These are phyloP conservation scores for Dendrocincla tyrannina DNA, from an alignment of 2,797 vertebrate species.

Conservation along the genomic window DNA sequence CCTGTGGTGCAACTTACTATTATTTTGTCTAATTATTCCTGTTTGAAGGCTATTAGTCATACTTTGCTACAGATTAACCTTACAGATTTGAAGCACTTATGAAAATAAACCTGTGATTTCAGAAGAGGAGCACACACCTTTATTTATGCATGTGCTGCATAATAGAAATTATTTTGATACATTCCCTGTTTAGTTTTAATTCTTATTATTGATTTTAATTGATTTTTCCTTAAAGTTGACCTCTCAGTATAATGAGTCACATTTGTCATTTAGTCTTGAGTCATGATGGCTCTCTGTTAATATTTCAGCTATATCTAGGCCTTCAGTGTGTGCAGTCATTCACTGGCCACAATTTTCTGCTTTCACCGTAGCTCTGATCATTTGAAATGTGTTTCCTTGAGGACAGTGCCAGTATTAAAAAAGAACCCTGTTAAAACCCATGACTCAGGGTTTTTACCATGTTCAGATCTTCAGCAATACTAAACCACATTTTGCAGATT, in stretches of 20 bases:
- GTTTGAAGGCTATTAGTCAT: not conserved
- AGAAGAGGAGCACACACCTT: not conserved
- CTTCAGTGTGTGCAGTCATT: not conserved
- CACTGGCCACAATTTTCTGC: not conserved
- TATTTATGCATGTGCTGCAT: not conserved
- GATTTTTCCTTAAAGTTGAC: not conserved
- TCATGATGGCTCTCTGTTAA: not conserved
- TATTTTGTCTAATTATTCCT: slow-evolving; percentile 7
- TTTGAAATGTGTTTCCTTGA: not conserved
- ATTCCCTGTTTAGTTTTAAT: not conserved
- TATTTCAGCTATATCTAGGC: not conserved
- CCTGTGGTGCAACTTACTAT: not conserved
- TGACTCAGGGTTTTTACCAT: not conserved
- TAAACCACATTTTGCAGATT: not conserved
- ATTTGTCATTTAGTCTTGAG: not conserved
- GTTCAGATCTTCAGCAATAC: not conserved
- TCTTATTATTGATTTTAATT: not conserved
- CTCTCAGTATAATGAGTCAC: not conserved
- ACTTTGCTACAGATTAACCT: not conserved
- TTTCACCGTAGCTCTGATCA: not conserved
- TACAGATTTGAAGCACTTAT: not conserved
- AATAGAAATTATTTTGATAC: not conserved
- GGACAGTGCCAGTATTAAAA: not conserved
- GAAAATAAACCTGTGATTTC: not conserved
- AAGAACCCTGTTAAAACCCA: not conserved